Conservation (phyloP, 2,113 vertebrate genomes). For the Amia ocellicauda region DNA sequence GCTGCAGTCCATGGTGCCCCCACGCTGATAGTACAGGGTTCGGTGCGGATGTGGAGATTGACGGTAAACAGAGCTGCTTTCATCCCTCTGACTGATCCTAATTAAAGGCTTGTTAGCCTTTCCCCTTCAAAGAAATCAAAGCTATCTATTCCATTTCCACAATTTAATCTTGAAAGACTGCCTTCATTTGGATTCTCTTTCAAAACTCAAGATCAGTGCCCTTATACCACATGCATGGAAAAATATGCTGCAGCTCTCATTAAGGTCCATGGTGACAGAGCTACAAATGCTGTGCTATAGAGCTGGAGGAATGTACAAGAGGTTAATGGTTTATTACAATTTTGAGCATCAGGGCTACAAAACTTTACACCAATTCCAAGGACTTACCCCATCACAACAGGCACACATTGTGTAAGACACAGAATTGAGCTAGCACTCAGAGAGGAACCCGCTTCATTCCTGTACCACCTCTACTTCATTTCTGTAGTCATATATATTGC, state of each 20-base stretch:
- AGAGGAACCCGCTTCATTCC: no score
- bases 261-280: background rate
- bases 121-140: conserved; percentile 23
- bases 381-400: no score
- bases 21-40: background rate
- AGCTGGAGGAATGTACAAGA: no score
- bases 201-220: conserved; percentile 4
- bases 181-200: conserved; percentile 23
- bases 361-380: no score
- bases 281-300: no score
- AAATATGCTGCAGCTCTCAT: conserved; percentile 1
- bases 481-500: no score
- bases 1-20: background rate
- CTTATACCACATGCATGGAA: background rate
- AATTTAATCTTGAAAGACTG: conserved; percentile 17
- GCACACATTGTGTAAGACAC: no score
- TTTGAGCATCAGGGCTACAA: no score
- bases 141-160: conserved; percentile 2
- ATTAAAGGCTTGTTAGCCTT: conserved; percentile 23
- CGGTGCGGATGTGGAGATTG: conserved; percentile 1
- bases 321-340: no score
- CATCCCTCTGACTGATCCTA: conserved; percentile 10
- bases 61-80: background rate
- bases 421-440: no score
- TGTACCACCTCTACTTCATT: no score